Conservation (phyloP, 2,888 invertebrate species). For the Blastobasis adustella region DNA sequence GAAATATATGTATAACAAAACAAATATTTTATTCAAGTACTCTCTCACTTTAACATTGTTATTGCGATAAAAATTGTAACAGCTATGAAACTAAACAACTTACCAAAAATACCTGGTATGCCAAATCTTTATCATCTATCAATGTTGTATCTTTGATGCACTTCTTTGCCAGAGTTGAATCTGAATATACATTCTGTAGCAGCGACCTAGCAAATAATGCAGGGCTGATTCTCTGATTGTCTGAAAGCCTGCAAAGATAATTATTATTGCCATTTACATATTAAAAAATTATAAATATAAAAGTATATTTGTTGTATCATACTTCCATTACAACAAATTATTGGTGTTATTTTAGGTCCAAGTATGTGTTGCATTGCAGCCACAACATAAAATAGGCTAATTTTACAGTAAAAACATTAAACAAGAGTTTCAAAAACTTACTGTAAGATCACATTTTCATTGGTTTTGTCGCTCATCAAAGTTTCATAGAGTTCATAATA, state of each 20-base stretch:
- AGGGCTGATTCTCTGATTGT: slow-evolving; percentile 58
- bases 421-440: slow-evolving; percentile 40
- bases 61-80: background rate
- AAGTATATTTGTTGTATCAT: too few relatives aligned
- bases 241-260: slow-evolving; percentile 44
- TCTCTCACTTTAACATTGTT: too few relatives aligned
- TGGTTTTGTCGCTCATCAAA: slow-evolving; percentile 59
- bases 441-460: slow-evolving; percentile 76
- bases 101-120: slow-evolving; percentile 85
- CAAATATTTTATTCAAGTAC: too few relatives aligned
- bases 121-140: slow-evolving; percentile 80
- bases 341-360: background rate
- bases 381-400: background rate
- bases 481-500: slow-evolving; percentile 73
- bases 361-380: background rate
- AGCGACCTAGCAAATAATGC: slow-evolving; percentile 61
- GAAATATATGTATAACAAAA: too few relatives aligned
- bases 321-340: background rate
- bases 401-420: background rate
- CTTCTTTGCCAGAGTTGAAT: slow-evolving; percentile 62
- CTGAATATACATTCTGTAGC: slow-evolving; percentile 59
- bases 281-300: too few relatives aligned
- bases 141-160: slow-evolving; percentile 82
- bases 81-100: slow-evolving; percentile 18
- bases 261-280: background rate